Percentiles rank a stretch among this genome's conserved stretches.
Conservation (phyloP, 2,113 vertebrate species). For the Australoheros scitulus region DNA sequence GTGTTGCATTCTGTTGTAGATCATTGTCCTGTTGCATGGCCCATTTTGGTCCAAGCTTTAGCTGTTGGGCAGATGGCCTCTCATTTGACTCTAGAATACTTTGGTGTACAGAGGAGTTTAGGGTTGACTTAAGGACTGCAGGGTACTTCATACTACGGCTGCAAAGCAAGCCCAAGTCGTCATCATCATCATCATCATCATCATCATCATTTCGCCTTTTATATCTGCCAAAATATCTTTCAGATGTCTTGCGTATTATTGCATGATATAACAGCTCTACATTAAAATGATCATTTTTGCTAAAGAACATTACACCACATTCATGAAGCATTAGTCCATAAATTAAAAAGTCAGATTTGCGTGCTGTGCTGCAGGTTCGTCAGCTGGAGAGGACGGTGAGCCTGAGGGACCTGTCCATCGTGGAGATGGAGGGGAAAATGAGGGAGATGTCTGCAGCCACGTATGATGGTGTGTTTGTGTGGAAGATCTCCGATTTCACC, state of each 20-base stretch:
- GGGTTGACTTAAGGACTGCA: neutral
- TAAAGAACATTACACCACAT: neutral
- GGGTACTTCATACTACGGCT: neutral
- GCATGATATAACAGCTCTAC: too few relatives aligned
- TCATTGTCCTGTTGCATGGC: neutral
- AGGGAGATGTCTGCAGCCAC: slow-evolving; percentile 89
- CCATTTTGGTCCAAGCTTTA: neutral
- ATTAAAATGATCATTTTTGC: neutral
- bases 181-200: neutral
- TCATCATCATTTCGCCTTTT: neutral
- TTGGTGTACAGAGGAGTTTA: neutral
- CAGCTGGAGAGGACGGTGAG: slow-evolving; percentile 95
- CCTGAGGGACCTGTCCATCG: slow-evolving; percentile 91
- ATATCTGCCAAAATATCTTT: neutral
- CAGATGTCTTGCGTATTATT: neutral
- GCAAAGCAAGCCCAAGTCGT: neutral
- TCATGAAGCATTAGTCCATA: neutral
- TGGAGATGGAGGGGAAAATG: slow-evolving; percentile 92
- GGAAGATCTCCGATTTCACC: slow-evolving; percentile 94
- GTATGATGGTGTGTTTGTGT: slow-evolving; percentile 91
- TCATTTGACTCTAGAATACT: neutral
- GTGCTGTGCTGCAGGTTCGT: slow-evolving; percentile 83
- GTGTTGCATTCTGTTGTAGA: neutral
- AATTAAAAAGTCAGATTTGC: neutral
- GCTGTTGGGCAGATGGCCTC: neutral